Evolutionary conservation across 1,140 invertebrate species (phyloP).

Genomic region (Macrobrachium nipponense): DNA sequence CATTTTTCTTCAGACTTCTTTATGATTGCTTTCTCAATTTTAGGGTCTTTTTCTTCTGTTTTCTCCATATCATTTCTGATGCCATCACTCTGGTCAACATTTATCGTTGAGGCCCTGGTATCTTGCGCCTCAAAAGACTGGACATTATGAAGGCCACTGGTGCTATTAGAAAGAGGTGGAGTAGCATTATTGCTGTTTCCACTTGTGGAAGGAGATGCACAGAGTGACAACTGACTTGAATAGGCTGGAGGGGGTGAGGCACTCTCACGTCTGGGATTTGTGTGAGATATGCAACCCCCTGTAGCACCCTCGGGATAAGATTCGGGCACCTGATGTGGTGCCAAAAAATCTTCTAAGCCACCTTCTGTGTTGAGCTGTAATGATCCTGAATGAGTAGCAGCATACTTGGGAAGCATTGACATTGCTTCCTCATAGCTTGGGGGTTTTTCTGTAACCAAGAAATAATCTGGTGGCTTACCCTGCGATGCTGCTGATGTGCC

Average conservation of each 20-base stretch:
- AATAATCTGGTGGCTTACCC: constrained; percentile 46
- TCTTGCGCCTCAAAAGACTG: no score
- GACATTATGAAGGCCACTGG: no score
- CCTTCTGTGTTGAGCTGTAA: constrained; percentile 33
- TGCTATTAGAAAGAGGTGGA: no score
- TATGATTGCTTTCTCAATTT: no score
- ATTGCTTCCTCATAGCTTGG: constrained; percentile 53
- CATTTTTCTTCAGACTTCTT: no score
- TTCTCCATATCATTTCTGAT: no score
- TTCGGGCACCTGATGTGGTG: constrained; percentile 46
- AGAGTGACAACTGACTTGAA: constrained; percentile 31
- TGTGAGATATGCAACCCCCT: background rate
- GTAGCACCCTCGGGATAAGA: constrained; percentile 32
- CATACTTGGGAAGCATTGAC: constrained; percentile 39
- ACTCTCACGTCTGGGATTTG: constrained; percentile 3
- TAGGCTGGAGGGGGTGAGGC: constrained; percentile 37
- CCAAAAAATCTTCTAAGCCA: constrained; percentile 37
- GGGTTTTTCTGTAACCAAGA: constrained; percentile 40
- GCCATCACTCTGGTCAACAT: no score
- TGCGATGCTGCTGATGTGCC: constrained; percentile 23
- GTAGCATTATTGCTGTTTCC: constrained; percentile 6
- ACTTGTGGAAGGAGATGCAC: constrained; percentile 30
- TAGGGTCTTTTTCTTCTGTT: no score
- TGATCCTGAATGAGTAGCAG: constrained; percentile 22
- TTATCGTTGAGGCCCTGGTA: no score